Base-by-base conservation (phyloP, 2,797 vertebrate genomes). In the Coluber constrictor region DNA sequence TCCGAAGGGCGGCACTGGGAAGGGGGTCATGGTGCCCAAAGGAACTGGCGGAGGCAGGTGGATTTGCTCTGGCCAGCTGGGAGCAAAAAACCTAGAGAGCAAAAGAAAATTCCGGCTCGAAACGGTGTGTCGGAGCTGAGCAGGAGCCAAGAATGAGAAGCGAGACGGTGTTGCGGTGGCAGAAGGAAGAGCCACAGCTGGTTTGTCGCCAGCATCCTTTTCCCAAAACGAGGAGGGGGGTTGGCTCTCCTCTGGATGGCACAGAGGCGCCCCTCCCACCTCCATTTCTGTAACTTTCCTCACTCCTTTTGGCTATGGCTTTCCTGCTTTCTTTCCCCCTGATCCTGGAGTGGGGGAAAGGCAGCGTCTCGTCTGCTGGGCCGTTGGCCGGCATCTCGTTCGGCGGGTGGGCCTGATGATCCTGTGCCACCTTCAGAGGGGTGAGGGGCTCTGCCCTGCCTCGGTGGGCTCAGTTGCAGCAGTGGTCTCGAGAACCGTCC, bases 1-100 rank as follows among this genome's bases (percentile, higher is more conserved):
- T 96, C 94, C 88, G 97, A 90, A 55, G 97, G 97, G 97, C 95
- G 97, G 97, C 97, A 97, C 93, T 96, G 96, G 94, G 95, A 37
- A 66, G 7, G 2, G 29, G 12, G 2, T 15, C 0, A 12, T 10
- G n/a, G 61, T 96, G 92, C 96, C 96, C 89, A 86, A 91, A 96
- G 96, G 96, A 95, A 97, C 95, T 91, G 96, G 97, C 96, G 94
- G 96, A 97, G 95, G 96, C 16, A 86, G 95, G 95, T 93, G 91
- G 94, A 93, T 96, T 96, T 95, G 92, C 94, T 96, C 95, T 96
- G 92, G 94, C 94, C 94, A 94, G 89, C 94, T 88, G 93, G 96
- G 96, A 70, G 66, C 16, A 37, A 74, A 95, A 92, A 96, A 91
- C 95, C 91, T 54, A 54, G 51, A 2, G 3, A 93, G 95, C 94